Base-by-base conservation (phyloP, 2,113 vertebrate genomes). In the Python bivittatus region DNA sequence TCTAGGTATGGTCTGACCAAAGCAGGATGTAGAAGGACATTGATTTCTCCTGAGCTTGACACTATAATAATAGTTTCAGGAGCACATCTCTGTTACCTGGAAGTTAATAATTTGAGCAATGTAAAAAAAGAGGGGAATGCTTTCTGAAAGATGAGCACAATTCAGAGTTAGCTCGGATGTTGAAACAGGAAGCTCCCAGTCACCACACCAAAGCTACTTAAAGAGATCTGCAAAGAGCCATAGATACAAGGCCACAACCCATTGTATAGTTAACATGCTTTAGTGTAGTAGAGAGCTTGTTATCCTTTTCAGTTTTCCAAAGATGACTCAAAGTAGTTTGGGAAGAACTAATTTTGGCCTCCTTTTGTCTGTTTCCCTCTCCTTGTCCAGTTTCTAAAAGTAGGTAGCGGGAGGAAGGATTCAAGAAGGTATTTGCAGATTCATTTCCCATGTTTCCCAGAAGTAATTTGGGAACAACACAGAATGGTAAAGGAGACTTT, bases 91-190 rank as follows among this genome's bases (percentile, higher is more conserved):
- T 86, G 6, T 91, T 92, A 93, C 57, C 89, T 96, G 84, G 64
- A 92, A 56, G 22, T 94, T 95, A 96, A 96, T 93, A 89, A 87
- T 94, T 92, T 52, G 2, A 53, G 84, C 42, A 52, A 88, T 22
- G 29, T 84, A 89, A 57, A 58, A 2, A 12, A 60, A 88, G 25
- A 57, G 38, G n/a, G 27, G 48, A 86, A 86, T 53, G 25, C 23
- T 48, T 44, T 20, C 44, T 61, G 93, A 94, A 60, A 92, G 93
- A 94, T 91, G 57, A 64, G 84, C 90, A 90, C 61, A n/a, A 91
- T 60, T 53, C 93, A 91, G n/a, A 92, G 92, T 93, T 38, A 93
- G n/a, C 84, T 96, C 96, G 94, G 83, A 92, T 72, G 91, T 94
- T 94, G 95, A 95, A 96, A 94, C 91, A 94, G 72, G 23, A 93